Evolutionary conservation across 2,113 vertebrate genomes (phyloP), one percentile per base, ranked within the genome.

Genomic region (Scopus umbretta): DNA sequence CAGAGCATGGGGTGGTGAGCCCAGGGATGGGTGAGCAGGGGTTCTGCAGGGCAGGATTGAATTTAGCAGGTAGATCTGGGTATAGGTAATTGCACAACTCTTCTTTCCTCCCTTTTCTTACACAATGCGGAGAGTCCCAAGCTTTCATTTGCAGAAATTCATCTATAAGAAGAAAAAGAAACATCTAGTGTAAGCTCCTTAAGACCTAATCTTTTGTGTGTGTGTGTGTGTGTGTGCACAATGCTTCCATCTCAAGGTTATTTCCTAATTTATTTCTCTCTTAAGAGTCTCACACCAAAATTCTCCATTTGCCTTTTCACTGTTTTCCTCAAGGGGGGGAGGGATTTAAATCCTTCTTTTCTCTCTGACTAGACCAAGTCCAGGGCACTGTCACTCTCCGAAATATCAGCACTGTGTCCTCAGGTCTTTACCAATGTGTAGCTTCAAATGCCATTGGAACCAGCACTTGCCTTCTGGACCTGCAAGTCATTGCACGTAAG

Each of bases 401-500:
- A 97, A 99, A 99, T 98, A 99, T 99, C 97, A 99, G 99, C 92
- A 97, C 98, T 92, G 97, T 98, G 94, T 99, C 99, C 79, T 99
- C 99, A 85, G 99, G 99, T 90, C 97, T 99, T 94, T 99, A 99
- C 97, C 99, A 99, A 97, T 99, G 99, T 63, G 99, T 99, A 84
- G 99, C 99, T 96, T 99, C 99, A 95, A 99, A 99, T 14, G 98
- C 98, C 90, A 99, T 99, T 23, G 99, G 99, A 94, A 99, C 98
- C 95, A 99, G 99, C 98, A 99, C 99, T 75, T 99, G 99, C 95
- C 97, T 99, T 95, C 98, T 99, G 96, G 99, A 99, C 96, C 98
- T 99, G 94, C 99, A 99, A 98, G 99, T 99, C 47, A 97, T 99
- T 86, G 98, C 99, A 90, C 98, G 99, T 99, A 98, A 99, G 99